phyloP scores from a whole-genome alignment of 2,888 invertebrate species.

The Smittia sp. region DNA sequence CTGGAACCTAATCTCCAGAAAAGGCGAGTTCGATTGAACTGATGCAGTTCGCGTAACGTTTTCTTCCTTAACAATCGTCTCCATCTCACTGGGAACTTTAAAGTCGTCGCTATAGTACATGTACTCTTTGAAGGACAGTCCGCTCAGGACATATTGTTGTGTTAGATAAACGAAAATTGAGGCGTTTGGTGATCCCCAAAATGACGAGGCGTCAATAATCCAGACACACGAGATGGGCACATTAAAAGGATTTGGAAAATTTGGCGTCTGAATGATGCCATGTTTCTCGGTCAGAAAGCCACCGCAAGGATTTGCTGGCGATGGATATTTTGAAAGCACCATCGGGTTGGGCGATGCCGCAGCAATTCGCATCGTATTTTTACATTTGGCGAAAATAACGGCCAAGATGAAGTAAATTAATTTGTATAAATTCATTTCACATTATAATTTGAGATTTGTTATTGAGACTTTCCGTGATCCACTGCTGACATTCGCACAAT shows the following conservation, averaged over 20 bases:
- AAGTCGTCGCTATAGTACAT: slow-evolving; percentile 69
- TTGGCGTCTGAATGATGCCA: slow-evolving; percentile 77
- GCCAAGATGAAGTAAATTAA: slow-evolving; percentile 41
- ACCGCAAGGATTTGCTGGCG: slow-evolving; percentile 58
- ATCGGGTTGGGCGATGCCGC: slow-evolving; percentile 22
- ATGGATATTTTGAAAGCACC: slow-evolving; percentile 43
- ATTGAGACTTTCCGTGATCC: not conserved
- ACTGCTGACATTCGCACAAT: not conserved
- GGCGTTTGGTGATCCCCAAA: slow-evolving; percentile 57
- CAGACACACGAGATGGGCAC: slow-evolving; percentile 83
- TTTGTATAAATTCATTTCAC: slow-evolving; percentile 41
- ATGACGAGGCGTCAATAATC: slow-evolving; percentile 77
- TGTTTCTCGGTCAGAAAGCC: slow-evolving; percentile 63
- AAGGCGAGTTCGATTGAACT: slow-evolving; percentile 66
- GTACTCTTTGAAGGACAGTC: slow-evolving; percentile 73
- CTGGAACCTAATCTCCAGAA: slow-evolving; percentile 73
- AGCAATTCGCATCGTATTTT: slow-evolving; percentile 28
- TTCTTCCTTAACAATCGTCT: slow-evolving; percentile 61
- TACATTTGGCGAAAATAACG: slow-evolving; percentile 40
- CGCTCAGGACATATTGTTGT: slow-evolving; percentile 79
- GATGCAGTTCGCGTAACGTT: slow-evolving; percentile 66
- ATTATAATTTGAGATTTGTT: slow-evolving; percentile 7
- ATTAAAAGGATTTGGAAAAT: slow-evolving; percentile 76
- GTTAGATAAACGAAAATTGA: slow-evolving; percentile 84
- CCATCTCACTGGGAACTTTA: slow-evolving; percentile 61